Evolutionary conservation across 2,888 invertebrate species (phyloP), one percentile per base, ranked within the genome.

Genomic region (Oscheius myriophilus): DNA sequence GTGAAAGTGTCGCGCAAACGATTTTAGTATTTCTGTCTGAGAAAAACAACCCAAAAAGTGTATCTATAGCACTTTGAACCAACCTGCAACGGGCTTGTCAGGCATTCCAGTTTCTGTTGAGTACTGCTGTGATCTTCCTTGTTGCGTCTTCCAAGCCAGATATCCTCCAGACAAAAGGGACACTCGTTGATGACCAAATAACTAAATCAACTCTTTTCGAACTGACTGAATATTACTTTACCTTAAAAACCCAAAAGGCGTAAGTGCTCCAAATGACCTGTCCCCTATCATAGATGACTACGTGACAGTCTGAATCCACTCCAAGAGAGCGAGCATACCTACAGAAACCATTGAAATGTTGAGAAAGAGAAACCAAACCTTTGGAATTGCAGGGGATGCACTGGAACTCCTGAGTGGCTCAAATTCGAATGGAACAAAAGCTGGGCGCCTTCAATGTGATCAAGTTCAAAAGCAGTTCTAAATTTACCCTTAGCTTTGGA

Each of bases 231-330:
- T 26, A 9, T 33, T 54, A 42, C 21, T 45, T 23, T 51, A 82
- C 82, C 70, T 81, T 82, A 71, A 85, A 84, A 14, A 85, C 81
- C 85, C 85, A 85, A 18, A 72, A 77, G 42, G 84, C 82, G 53
- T 85, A 85, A 0, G 83, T 72, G 43, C 82, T 77, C 82, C 82
- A 85, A 52, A 85, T 79, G 55, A 75, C 73, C 58, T 83, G 82
- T 43, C 84, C 82, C 46, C 81, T 55, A 57, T 84, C 84, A 66
- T 85, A 85, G 18, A 85, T 69, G 9, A 85, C 71, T 7, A 85
- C 76, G 45, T 83, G 82, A 52, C 85, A 85, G 63, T 81, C 82
- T 26, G 73, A 66, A 67, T 84, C 85, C n/a, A 85, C 80, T 59
- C 84, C 83, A n/a, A 81, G 73, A 7, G 79, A 70, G 51, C 85